Evolutionary conservation across 1,140 invertebrate species (phyloP).

Genomic region (Contarinia nasturtii): DNA sequence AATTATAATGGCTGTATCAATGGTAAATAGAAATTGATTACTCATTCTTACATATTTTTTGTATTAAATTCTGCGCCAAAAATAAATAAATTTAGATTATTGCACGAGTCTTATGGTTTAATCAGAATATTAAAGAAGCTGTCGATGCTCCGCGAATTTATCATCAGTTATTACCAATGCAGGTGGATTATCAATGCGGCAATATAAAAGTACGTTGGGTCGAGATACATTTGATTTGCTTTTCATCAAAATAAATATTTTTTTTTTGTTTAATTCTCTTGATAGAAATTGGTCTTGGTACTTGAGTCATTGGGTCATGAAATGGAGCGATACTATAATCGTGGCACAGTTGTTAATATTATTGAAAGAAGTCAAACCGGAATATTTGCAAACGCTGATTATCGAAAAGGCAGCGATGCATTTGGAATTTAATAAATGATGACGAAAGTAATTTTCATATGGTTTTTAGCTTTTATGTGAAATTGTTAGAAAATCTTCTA

Average conservation of each 20-base stretch:
- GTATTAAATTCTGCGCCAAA: too few species aligned
- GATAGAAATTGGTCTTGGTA: slow-evolving; percentile 42
- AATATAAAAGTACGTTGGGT: slow-evolving; percentile 34
- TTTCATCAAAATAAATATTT: too few species aligned
- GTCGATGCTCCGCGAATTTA: slow-evolving; percentile 76
- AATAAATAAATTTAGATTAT: slow-evolving; percentile 38
- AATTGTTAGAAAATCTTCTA: too few species aligned
- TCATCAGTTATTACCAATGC: slow-evolving; percentile 80
- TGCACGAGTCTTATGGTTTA: slow-evolving; percentile 70
- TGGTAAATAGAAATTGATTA: slow-evolving; percentile 29
- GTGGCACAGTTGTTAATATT: slow-evolving; percentile 48
- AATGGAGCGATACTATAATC: slow-evolving; percentile 29
- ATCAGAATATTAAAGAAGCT: slow-evolving; percentile 65
- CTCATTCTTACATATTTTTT: not conserved
- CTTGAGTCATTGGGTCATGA: slow-evolving; percentile 47
- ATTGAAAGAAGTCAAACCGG: slow-evolving; percentile 37
- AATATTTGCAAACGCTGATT: slow-evolving; percentile 63
- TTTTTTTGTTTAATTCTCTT: slow-evolving; percentile 6
- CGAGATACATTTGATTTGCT: not conserved
- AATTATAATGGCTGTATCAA: slow-evolving; percentile 67
- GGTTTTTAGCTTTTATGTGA: too few species aligned
- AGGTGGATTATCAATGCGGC: slow-evolving; percentile 58
- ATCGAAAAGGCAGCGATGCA: slow-evolving; percentile 60
- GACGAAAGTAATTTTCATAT: too few species aligned
- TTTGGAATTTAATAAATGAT: slow-evolving; percentile 41